Base-by-base conservation (phyloP, 2,888 invertebrate genomes). In the Drosophila colorata region DNA sequence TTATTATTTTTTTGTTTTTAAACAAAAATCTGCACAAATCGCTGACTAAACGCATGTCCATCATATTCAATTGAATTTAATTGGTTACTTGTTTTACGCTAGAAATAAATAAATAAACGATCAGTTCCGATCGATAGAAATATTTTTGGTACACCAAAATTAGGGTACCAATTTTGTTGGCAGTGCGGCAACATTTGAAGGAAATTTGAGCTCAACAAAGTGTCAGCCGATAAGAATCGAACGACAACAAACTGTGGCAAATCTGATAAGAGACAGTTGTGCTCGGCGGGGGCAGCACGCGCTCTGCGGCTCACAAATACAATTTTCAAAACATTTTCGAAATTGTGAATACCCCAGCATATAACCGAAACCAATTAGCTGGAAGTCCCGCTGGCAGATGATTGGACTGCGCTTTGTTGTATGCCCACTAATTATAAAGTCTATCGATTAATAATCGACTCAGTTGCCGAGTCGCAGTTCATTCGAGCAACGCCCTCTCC, bases 371-470 rank as follows among this genome's bases (percentile, higher is more conserved):
- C 33, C 80, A 83, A 83, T 83, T 80, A 83, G 69, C 67, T 71
- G 80, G 74, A 71, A 56, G 44, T 63, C 74, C 71, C 71, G 68
- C 55, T 9, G 47, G 20, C 46, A 67, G 44, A 46, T 65, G 69
- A 75, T 70, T 79, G 65, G 76, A 49, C 64, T 53, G 55, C 48
- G 60, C 80, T 78, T 75, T 80, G 72, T 78, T 77, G 59, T 58
- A 57, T 71, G 68, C 72, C 74, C 72, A 70, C 84, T 85, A 85
- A 85, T 85, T 86, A 82, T 74, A 66, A 71, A 65, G 69, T 72
- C 73, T 72, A 82, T 83, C 82, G 71, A 85, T 85, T 84, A 85
- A 84, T 80, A 84, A 84, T 81, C 75, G 83, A 78, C 63, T 56
- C 58, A 48, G 35, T 40, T 23, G 46, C 9, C 25, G 37, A 38